Base-by-base conservation (phyloP, 1,140 invertebrate genomes). In the Plectrocnemia conspersa region DNA sequence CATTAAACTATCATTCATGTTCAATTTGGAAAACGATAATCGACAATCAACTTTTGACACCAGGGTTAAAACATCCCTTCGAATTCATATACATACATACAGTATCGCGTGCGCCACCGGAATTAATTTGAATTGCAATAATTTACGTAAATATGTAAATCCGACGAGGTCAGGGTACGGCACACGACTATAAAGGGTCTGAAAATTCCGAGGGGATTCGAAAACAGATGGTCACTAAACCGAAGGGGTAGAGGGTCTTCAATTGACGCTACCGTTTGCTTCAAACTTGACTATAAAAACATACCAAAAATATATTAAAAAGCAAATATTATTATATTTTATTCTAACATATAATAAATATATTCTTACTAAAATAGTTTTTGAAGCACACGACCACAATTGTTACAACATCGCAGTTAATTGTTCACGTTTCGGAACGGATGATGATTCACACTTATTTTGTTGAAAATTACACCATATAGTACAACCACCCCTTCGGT, bases 101-200 rank as follows among this genome's bases (percentile, higher is more conserved):
- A 11, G 13, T 21, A 38, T 56, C 58, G 58, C 58, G 54, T 60
- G 58, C 41, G 45, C 35, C 36, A 45, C 32, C 36, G 38, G 54
- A 47, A 56, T 45, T 36, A 56, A 56, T 52, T 53, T 40, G 22
- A 49, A 60, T 56, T 53, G 49, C 58, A 44, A 60, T 50, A 56
- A 56, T 60, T 60, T 32, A 56, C 52, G 54, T 53, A 53, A 60
- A 60, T 60, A 60, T 60, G 58, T 60, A 60, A 60, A 60, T 56
- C 58, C 52, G 54, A 32, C 48, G 48, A 49, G 45, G 47, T 49
- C 45, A 48, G 35, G 44, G 42, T 32, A 23, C 38, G 53, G 42
- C 36, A 50, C 47, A 50, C 47, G 47, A 50, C 47, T 24, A 15
- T 2, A 23, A 23, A 47, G 44, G 44, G 23, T 32, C 42, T 6